Conservation (phyloP, 2,113 vertebrate genomes). For the Ceratotherium simum region DNA sequence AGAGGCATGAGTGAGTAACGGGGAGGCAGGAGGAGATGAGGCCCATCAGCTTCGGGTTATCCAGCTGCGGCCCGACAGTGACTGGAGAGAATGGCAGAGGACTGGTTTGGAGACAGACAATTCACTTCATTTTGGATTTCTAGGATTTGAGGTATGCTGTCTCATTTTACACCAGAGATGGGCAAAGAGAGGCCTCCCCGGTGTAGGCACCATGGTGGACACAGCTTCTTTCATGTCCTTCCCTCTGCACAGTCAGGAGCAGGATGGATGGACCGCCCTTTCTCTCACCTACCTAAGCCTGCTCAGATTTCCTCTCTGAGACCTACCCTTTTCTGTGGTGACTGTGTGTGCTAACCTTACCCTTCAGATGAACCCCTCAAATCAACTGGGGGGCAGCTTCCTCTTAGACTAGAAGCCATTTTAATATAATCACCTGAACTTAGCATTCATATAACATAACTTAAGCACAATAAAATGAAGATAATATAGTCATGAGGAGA, state of each 20-base stretch:
- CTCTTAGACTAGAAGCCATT: not conserved
- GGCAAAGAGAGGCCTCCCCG: not conserved
- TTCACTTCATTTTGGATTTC: not conserved
- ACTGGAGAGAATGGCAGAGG: not conserved
- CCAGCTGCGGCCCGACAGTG: not conserved
- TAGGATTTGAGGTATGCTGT: not conserved
- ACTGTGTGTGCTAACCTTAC: not conserved
- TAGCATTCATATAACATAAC: not conserved
- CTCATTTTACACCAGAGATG: not conserved
- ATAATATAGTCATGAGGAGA: not conserved
- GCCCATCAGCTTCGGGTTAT: not conserved
- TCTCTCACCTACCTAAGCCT: not conserved
- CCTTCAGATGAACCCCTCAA: not conserved
- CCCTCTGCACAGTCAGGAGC: not conserved
- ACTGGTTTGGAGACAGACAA: not conserved
- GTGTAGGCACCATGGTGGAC: too few species aligned
- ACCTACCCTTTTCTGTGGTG: not conserved
- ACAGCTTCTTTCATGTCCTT: not conserved
- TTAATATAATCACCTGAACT: not conserved
- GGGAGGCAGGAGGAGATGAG: not conserved
- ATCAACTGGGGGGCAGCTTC: not conserved
- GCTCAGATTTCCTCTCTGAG: not conserved
- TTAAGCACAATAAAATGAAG: not conserved
- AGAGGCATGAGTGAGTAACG: not conserved
- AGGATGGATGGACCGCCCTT: not conserved